A percentile compares a stretch with the other conserved stretches of the same genome.
These are phyloP conservation scores for Melanotaenia parkinsoni DNA, from an alignment of 2,797 vertebrate genomes.

Conservation along the genomic window DNA sequence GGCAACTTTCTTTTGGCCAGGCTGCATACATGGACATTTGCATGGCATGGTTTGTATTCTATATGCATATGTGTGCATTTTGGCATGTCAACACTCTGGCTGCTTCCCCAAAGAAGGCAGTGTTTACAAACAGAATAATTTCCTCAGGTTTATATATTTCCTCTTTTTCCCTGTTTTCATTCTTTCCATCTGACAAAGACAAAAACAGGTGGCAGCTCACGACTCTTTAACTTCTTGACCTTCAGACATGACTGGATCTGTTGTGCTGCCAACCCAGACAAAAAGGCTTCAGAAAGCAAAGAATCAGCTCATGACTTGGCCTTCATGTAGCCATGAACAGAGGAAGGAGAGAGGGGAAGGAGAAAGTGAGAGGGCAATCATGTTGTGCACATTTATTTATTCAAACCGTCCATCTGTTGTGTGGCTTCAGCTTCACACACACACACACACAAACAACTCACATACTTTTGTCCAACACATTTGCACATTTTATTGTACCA, in stretches of 20 bases:
- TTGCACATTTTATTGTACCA: conserved; percentile 22
- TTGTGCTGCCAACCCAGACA: conserved; percentile 70
- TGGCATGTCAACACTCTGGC: conserved; percentile 12
- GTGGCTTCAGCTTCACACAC: conserved; percentile 58
- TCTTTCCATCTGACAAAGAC: conserved; percentile 31
- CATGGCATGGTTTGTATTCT: conserved; percentile 1
- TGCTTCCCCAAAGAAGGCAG: conserved; percentile 4
- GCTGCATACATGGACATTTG: conserved; percentile 2
- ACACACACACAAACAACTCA: conserved; percentile 10
- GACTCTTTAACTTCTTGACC: conserved; percentile 77
- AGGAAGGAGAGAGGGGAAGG: conserved; percentile 12
- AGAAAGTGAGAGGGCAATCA: conserved; percentile 41
- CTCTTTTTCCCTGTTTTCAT: conserved; percentile 13
- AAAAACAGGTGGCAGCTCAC: conserved; percentile 61
- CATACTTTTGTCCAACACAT: conserved; percentile 2
- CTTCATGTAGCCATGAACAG: conserved; percentile 59
- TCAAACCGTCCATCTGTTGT: conserved; percentile 81
- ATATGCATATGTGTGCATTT: conserved; percentile 1
- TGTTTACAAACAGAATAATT: conserved; percentile 55
- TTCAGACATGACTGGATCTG: conserved; percentile 77
- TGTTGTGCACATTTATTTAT: conserved; percentile 79
- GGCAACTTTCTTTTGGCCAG: neutral
- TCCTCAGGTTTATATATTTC: conserved; percentile 40
- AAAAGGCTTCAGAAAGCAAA: conserved; percentile 64
- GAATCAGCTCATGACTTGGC: conserved; percentile 72